Percentiles rank a stretch among this genome's conserved stretches.
Conservation (phyloP, 2,113 vertebrate species). For the Archilochus colubris region DNA sequence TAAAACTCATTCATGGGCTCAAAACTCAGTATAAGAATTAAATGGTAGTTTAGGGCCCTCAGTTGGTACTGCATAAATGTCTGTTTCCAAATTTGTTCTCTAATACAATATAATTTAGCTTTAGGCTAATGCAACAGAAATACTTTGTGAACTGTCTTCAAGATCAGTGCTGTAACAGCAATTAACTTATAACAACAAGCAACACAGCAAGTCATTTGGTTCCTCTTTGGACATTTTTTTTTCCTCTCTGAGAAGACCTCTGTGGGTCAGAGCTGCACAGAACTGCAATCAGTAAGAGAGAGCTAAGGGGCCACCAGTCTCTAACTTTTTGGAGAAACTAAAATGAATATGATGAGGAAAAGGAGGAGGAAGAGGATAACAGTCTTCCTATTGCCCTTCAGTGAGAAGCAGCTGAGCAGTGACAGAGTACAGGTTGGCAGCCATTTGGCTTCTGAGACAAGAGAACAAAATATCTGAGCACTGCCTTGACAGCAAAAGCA, state of each 20-base stretch:
- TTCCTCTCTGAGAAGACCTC: neutral
- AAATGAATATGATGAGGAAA: neutral
- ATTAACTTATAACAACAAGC: no score
- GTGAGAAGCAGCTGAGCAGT: neutral
- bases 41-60: neutral
- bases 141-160: neutral
- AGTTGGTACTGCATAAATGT: neutral
- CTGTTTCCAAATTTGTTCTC: neutral
- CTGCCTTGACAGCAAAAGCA: neutral
- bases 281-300: neutral
- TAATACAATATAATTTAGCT: neutral
- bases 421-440: neutral
- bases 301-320: neutral
- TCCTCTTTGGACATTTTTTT: neutral
- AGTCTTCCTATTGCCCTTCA: neutral
- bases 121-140: neutral
- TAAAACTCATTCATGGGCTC: neutral
- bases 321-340: neutral
- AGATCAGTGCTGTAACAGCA: neutral
- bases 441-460: neutral
- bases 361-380: neutral
- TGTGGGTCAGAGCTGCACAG: neutral
- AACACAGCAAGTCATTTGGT: neutral
- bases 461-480: neutral
- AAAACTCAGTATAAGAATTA: neutral